These are phyloP conservation scores for Synanceia verrucosa DNA, from an alignment of 2,797 vertebrate genomes.

Conservation along the genomic window DNA sequence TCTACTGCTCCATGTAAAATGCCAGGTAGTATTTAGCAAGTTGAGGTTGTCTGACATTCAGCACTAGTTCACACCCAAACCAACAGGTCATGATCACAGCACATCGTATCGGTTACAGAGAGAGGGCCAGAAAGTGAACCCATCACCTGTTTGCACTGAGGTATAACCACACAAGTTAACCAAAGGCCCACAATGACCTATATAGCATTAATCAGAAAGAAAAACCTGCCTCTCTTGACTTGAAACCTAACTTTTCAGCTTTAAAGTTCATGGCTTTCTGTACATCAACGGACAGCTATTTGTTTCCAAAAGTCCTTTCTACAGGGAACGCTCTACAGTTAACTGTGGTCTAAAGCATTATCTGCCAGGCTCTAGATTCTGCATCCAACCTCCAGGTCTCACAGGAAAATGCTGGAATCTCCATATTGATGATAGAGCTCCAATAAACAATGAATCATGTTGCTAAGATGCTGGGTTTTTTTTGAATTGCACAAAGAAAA, in stretches of 20 bases:
- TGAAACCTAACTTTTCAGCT: background rate
- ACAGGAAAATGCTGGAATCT: conserved; percentile 85
- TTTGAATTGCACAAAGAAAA: conserved; percentile 16
- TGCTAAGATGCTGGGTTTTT: conserved; percentile 58
- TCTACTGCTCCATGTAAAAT: conserved; percentile 27
- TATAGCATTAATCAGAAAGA: conserved; percentile 2
- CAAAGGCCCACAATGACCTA: conserved; percentile 3
- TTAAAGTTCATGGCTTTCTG: background rate
- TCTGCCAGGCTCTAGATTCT: conserved; percentile 86
- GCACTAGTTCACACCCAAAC: conserved; percentile 27
- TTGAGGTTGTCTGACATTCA: conserved; percentile 34
- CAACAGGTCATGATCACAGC: conserved; percentile 41
- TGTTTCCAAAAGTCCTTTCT: conserved; percentile 34
- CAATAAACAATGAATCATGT: conserved; percentile 83
- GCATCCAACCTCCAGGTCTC: conserved; percentile 86
- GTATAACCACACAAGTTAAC: background rate
- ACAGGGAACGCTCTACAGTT: conserved; percentile 64
- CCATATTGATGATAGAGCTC: conserved; percentile 80
- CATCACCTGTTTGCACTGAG: background rate
- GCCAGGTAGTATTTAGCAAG: conserved; percentile 48
- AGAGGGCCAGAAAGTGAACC: background rate
- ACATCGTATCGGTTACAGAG: conserved; percentile 41
- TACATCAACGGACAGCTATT: conserved; percentile 7
- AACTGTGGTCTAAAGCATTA: conserved; percentile 81
- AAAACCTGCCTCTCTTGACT: too few relatives aligned